phyloP scores from a whole-genome alignment of 2,797 vertebrate genomes.

The Manis crassicaudata region DNA sequence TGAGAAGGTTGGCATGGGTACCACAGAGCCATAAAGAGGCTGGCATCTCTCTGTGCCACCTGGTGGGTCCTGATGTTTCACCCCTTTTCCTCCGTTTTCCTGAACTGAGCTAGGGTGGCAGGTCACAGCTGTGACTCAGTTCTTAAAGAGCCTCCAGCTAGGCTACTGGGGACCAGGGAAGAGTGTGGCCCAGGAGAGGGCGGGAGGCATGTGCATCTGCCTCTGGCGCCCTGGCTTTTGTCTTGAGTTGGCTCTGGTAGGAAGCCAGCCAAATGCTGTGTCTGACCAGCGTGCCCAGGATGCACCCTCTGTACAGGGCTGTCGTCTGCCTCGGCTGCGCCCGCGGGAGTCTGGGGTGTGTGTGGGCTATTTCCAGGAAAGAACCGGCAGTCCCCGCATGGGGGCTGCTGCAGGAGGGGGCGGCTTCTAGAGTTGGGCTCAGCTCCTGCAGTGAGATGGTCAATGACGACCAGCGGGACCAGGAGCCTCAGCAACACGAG shows the following conservation, averaged over 20 bases:
- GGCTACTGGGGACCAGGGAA: neutral
- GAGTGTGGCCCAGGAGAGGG: neutral
- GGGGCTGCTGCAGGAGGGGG: neutral
- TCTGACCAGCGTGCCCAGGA: neutral
- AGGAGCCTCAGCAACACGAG: neutral
- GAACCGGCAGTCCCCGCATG: neutral
- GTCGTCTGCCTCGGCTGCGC: neutral
- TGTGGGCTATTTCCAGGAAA: neutral
- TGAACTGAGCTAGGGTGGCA: neutral
- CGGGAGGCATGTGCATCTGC: neutral
- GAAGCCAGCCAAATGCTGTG: neutral
- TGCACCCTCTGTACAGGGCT: neutral
- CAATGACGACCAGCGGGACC: neutral
- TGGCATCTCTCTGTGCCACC: neutral
- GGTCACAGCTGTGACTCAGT: conserved; percentile 65
- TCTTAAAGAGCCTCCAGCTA: neutral
- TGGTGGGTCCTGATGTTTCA: neutral
- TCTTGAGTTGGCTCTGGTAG: neutral
- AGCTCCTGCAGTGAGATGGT: neutral
- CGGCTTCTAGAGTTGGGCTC: neutral
- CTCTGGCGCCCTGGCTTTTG: neutral
- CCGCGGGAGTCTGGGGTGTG: neutral
- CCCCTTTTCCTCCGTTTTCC: neutral
- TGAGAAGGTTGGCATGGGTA: neutral
- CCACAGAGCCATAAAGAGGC: neutral